Percentiles rank a stretch among this genome's conserved stretches.
These are phyloP conservation scores for Heliconius ismenius DNA, from an alignment of 2,888 invertebrate genomes.

Conservation along the genomic window DNA sequence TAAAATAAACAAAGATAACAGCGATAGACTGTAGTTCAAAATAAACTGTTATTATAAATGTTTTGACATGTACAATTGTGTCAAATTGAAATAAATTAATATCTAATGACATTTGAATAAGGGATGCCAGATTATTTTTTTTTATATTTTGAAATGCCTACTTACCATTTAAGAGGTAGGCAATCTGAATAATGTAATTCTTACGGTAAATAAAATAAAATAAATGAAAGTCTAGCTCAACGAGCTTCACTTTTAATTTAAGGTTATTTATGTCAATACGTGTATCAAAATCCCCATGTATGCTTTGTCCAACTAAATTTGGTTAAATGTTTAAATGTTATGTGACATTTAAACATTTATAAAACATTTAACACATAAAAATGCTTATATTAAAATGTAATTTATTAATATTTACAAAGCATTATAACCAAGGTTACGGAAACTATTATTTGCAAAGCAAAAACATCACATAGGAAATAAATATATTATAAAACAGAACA, in stretches of 20 bases:
- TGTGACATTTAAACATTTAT: too few relatives aligned
- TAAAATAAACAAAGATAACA: slow-evolving; percentile 25
- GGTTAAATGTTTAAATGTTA: not conserved
- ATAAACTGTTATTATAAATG: not conserved
- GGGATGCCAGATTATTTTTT: not conserved
- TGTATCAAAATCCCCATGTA: not conserved
- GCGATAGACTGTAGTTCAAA: not conserved
- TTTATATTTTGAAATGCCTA: not conserved
- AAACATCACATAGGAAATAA: not conserved
- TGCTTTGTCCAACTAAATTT: not conserved
- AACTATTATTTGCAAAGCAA: not conserved
- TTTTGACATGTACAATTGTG: slow-evolving; percentile 23
- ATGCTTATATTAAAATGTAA: not conserved
- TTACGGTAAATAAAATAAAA: not conserved
- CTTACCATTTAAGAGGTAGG: not conserved
- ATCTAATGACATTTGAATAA: not conserved
- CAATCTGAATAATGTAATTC: not conserved
- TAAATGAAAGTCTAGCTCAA: not conserved
- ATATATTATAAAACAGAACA: slow-evolving; percentile 25
- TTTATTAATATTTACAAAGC: not conserved
- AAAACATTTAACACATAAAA: too few relatives aligned
- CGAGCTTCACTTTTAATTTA: too few relatives aligned
- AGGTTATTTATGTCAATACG: too few relatives aligned
- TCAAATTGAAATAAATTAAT: not conserved
- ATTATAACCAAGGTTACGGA: too few relatives aligned